These are phyloP conservation scores for Marasmarcha lunaedactyla DNA, from an alignment of 2,888 invertebrate genomes.

Conservation along the genomic window DNA sequence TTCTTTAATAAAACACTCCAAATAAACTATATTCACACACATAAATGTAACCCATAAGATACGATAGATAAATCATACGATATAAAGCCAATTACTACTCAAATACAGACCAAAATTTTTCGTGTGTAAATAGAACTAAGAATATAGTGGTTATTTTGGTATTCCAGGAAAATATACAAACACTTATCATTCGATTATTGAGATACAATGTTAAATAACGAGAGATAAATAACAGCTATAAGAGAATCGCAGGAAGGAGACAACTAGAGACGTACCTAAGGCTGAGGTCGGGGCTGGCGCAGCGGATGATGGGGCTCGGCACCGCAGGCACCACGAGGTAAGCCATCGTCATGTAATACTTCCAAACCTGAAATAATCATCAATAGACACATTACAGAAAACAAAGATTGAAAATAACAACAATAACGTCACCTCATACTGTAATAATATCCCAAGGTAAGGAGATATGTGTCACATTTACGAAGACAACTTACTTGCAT, in stretches of 20 bases:
- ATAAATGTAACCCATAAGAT: too few relatives aligned
- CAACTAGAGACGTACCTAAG: conserved; percentile 84
- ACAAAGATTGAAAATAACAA: neutral
- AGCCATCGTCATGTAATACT: conserved; percentile 96
- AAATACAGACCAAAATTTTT: neutral
- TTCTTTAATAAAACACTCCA: too few relatives aligned
- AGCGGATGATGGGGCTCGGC: conserved; percentile 87
- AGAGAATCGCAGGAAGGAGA: too few relatives aligned
- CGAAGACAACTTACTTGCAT: conserved; percentile 73
- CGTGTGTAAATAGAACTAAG: too few relatives aligned
- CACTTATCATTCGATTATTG: neutral
- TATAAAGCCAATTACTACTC: neutral
- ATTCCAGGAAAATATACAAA: neutral
- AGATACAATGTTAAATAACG: too few relatives aligned
- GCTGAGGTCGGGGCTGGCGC: conserved; percentile 93
- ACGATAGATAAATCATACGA: neutral
- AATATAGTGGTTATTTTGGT: too few relatives aligned
- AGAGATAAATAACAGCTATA: too few relatives aligned
- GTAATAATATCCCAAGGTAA: too few relatives aligned
- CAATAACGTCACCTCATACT: too few relatives aligned
- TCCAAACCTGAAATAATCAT: conserved; percentile 77
- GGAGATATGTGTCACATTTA: too few relatives aligned
- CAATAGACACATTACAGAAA: too few relatives aligned
- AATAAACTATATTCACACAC: too few relatives aligned
- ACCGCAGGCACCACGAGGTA: conserved; percentile 96